Percentiles rank a stretch among this genome's conserved stretches.
phyloP scores from a whole-genome alignment of 1,140 invertebrate species.

The Meloidogyne floridensis region DNA sequence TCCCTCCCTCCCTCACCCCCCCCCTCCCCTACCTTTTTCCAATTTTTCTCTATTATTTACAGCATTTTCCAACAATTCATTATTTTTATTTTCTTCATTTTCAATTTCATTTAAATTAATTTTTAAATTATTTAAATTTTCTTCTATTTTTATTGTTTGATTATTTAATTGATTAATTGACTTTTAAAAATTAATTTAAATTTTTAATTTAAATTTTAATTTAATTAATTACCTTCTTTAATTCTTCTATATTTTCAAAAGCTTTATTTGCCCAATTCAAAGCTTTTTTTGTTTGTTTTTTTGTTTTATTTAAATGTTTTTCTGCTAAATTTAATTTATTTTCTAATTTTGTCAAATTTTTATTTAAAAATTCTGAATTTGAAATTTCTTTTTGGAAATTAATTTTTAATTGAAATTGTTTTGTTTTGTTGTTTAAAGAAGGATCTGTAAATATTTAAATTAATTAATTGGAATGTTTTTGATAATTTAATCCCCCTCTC shows the following conservation, averaged over 20 bases:
- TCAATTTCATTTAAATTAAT: not conserved
- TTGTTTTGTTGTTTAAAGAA: not conserved
- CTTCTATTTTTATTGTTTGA: not conserved
- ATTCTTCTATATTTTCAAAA: not conserved
- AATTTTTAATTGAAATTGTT: no score
- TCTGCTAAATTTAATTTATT: not conserved
- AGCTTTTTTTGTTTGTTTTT: not conserved
- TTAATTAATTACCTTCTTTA: not conserved
- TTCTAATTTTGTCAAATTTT: slow-evolving; percentile 5
- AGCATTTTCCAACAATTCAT: not conserved
- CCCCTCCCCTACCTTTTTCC: not conserved
- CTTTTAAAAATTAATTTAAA: not conserved
- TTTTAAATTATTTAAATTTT: not conserved
- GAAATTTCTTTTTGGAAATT: not conserved
- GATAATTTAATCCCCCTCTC: no score
- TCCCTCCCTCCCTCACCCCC: no score
- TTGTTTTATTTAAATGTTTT: not conserved
- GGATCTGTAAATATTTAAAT: slow-evolving; percentile 8
- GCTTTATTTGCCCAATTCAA: slow-evolving; percentile 4
- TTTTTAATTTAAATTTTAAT: not conserved
- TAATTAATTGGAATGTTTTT: not conserved
- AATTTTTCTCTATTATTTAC: not conserved
- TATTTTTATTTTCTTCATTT: not conserved
- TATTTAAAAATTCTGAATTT: not conserved
- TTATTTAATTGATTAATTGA: not conserved